These are phyloP conservation scores for Antechinus flavipes DNA, from an alignment of 2,113 vertebrate species.

Conservation along the genomic window DNA sequence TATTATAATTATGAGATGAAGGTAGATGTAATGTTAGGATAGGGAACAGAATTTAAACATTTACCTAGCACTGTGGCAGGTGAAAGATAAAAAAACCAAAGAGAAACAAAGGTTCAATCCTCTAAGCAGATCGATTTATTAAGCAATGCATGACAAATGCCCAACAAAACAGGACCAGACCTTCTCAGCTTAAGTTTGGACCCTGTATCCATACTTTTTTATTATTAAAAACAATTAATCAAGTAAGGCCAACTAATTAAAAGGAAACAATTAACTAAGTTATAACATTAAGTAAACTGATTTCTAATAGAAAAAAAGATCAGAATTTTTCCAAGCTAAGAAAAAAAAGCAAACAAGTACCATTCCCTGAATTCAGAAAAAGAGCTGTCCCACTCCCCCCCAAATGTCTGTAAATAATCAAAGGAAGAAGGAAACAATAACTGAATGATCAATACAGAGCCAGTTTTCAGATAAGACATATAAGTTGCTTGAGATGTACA, in stretches of 20 bases:
- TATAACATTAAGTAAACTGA: no score
- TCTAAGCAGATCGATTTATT: neutral
- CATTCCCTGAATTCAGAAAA: neutral
- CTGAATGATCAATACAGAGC: neutral
- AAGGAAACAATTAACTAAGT: neutral
- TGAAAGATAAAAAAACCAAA: constrained; percentile 31
- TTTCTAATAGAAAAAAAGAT: no score
- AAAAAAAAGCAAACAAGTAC: neutral
- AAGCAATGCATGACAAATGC: neutral
- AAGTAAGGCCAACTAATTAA: neutral
- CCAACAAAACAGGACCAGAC: neutral
- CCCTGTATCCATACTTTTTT: neutral
- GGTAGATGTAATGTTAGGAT: neutral
- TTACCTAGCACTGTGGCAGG: neutral
- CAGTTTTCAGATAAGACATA: neutral
- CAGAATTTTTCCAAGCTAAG: neutral
- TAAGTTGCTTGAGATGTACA: neutral
- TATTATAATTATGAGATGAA: neutral
- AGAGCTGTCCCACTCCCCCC: no score
- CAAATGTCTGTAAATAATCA: neutral
- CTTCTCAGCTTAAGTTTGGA: neutral
- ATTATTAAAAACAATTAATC: neutral
- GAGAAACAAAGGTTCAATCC: neutral
- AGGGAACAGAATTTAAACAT: neutral
- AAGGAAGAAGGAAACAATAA: neutral